Evolutionary conservation across 2,888 invertebrate genomes (phyloP).

Genomic region (Cataglyphis rosenhaueri): DNA sequence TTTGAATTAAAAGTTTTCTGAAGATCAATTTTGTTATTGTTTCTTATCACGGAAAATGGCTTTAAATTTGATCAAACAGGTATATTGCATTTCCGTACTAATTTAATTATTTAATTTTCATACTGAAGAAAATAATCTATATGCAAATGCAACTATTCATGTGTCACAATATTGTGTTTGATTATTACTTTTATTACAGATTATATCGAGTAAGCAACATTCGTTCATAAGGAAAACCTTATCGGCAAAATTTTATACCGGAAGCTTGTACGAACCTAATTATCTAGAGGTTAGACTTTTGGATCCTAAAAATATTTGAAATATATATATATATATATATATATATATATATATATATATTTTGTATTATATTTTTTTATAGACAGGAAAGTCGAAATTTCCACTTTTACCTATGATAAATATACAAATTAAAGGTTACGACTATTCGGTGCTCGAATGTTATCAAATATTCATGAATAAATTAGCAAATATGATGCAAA

Average conservation of each 20-base stretch:
- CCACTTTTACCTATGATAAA: conserved; percentile 92
- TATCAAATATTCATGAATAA: conserved; percentile 92
- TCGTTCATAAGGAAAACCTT: conserved; percentile 12
- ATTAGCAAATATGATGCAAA: conserved; percentile 90
- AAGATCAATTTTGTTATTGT: neutral
- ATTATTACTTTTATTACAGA: conserved; percentile 44
- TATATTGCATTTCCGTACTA: conserved; percentile 31
- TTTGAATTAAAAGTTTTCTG: conserved; percentile 23
- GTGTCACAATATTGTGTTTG: neutral
- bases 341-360: no score
- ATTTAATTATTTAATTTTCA: neutral
- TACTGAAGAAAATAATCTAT: conserved; percentile 1
- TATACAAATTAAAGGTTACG: conserved; percentile 93
- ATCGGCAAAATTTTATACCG: conserved; percentile 66
- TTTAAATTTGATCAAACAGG: conserved; percentile 63
- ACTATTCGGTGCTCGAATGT: conserved; percentile 92
- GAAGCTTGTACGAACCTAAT: conserved; percentile 89
- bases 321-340: neutral
- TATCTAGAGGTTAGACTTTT: conserved; percentile 89
- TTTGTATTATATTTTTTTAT: conserved; percentile 80
- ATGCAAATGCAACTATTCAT: neutral
- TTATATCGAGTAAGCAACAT: conserved; percentile 14
- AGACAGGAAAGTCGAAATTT: conserved; percentile 89
- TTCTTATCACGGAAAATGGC: conserved; percentile 53
- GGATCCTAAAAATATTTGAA: neutral